Base-by-base conservation (phyloP, 2,113 vertebrate genomes). In the Zosterops japonicus region DNA sequence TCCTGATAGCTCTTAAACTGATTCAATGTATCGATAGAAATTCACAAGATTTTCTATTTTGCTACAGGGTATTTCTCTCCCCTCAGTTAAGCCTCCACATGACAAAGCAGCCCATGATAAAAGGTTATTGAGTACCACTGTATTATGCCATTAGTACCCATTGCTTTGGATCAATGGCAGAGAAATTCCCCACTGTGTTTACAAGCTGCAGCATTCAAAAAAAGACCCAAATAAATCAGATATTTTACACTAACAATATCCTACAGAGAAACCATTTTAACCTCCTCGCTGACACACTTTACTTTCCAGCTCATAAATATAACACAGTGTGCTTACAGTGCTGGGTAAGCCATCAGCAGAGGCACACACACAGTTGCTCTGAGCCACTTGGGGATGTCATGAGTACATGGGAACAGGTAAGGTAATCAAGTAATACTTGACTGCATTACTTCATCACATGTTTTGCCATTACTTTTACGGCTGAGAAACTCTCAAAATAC, bases 151-250 rank as follows among this genome's bases (percentile, higher is more conserved):
- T 97, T 96, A 97, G 90, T 93, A 97, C 67, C 75, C 85, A 96
- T 86, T 96, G 85, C 91, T 97, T 96, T 91, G 91, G 88, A 97
- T 97, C 96, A 97, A 96, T 95, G 95, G 81, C 74, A 90, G 87
- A 95, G 67, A 97, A 95, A 97, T 95, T 95, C 77, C 71, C 76
- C 55, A 64, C 69, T 96, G 93, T 94, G 91, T 93, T 98, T 97
- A 96, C 70, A 96, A 97, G 86, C 71, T 82, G 41, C 28, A 94
- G 76, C 59, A 94, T 90, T 95, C 84, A 91, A 95, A 95, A 70
- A 83, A 33, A 85, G 65, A 63, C 69, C 69, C 72, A 97, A 94
- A 93, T 94, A 96, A 96, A 96, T 95, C 65, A 95, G 87, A 88
- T 96, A 89, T 93, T 97, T 96, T 96, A 95, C 70, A 94, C 79